Conservation (phyloP, 2,797 vertebrate species). For the Erpetoichthys calabaricus region DNA sequence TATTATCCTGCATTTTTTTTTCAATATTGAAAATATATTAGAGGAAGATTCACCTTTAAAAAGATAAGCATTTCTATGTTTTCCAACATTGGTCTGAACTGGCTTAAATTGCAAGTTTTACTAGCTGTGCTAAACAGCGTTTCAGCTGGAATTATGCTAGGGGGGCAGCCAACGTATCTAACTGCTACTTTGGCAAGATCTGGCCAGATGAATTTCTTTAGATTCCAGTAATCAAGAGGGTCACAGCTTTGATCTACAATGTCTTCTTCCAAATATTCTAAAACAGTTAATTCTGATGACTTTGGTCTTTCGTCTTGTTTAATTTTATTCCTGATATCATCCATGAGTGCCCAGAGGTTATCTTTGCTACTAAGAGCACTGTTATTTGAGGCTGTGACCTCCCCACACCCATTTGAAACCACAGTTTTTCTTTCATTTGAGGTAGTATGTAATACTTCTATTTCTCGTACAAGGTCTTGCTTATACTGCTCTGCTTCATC, state of each 20-base stretch:
- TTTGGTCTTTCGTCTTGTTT: conserved; percentile 66
- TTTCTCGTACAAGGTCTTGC: conserved; percentile 83
- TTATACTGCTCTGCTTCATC: conserved; percentile 87
- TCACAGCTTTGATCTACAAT: conserved; percentile 95
- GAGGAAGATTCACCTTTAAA: conserved; percentile 93
- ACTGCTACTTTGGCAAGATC: conserved; percentile 83
- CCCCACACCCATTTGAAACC: conserved; percentile 62
- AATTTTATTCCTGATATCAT: conserved; percentile 67
- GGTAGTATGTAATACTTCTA: conserved; percentile 77
- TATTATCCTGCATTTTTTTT: conserved; percentile 30
- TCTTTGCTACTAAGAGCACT: conserved; percentile 49
- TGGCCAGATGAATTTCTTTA: conserved; percentile 87
- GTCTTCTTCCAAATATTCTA: conserved; percentile 90
- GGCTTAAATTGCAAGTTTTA: conserved; percentile 69
- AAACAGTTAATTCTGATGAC: conserved; percentile 75
- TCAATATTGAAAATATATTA: conserved; percentile 98
- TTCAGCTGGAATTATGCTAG: conserved; percentile 82
- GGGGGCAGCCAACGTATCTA: conserved; percentile 86
- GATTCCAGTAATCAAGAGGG: conserved; percentile 94
- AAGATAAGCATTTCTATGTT: conserved; percentile 93
- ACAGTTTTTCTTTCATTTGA: conserved; percentile 52
- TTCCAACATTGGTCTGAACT: conserved; percentile 73
- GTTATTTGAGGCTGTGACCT: conserved; percentile 45
- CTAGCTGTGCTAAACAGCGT: conserved; percentile 84
- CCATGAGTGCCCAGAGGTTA: conserved; percentile 86